Evolutionary conservation across 2,113 vertebrate genomes (phyloP), one percentile per base, ranked within the genome.

Genomic region (Myrmophylax atrothorax): DNA sequence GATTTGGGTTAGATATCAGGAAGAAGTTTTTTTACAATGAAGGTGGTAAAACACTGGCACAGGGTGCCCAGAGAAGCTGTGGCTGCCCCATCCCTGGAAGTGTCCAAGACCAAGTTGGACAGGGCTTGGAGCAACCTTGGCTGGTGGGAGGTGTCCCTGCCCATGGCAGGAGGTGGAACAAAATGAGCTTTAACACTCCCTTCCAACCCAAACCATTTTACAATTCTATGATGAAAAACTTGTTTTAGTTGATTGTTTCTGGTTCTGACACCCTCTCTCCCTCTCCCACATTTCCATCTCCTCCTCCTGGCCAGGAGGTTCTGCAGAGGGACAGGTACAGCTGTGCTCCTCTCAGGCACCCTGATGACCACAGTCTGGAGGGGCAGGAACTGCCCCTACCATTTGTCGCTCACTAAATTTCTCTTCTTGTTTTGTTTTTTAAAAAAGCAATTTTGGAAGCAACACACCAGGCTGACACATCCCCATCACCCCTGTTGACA

Each of bases 401-500:
- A 2, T 31, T 40, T 67, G 28, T 25, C n/a, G 37, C 56, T 81
- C 60, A 7, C 15, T 58, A 53, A 12, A 40, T 70, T 93, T 58
- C 25, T 93, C 29, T 74, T 6, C 4, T 10, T 37, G 44, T 16
- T 8, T 14, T 29, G 14, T 26, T 17, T 23, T 26, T 3, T 5
- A 10, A 12, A 50, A 42, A 17, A 0, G 3, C 15, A 9, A 8
- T 80, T 83, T 77, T 33, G 42, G 60, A 78, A 74, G 47, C 28
- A 56, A 33, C 14, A 17, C 0, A 0, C 12, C 22, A 13, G n/a
- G 40, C 14, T 84, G 46, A 28, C 84, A 68, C 44, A 12, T 78
- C 22, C 24, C 46, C 22, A 35, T 3, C 29, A 9, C 11, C 38
- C 14, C 58, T 40, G 67, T 23, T 42, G n/a, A 7, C 0, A 0